Evolutionary conservation across 2,113 vertebrate genomes (phyloP).

Genomic region (Sapayoa aenigma): DNA sequence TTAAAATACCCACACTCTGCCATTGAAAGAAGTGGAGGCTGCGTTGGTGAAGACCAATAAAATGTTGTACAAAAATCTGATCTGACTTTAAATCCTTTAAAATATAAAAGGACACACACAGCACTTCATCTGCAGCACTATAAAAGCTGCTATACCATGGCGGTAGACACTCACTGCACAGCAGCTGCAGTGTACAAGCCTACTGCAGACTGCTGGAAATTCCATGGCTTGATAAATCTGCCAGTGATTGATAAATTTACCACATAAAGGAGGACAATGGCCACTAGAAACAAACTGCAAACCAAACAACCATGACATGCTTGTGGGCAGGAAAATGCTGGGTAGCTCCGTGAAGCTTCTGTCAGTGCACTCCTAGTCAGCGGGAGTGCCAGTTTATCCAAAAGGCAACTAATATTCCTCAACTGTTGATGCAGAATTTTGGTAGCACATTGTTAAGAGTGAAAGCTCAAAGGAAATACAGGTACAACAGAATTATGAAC

Average conservation of each 20-base stretch:
- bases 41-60: background rate
- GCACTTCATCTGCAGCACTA: background rate
- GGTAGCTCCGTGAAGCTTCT: background rate
- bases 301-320: background rate
- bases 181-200: background rate
- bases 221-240: background rate
- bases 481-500: background rate
- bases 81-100: background rate
- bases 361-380: background rate
- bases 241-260: background rate
- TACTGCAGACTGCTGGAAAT: background rate
- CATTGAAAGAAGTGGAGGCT: background rate
- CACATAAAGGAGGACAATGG: background rate
- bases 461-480: background rate
- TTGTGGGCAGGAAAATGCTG: background rate
- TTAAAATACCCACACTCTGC: background rate
- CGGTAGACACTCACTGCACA: background rate
- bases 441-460: background rate
- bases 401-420: background rate
- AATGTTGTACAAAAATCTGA: background rate
- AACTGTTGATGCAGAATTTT: background rate
- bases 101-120: background rate
- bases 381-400: background rate
- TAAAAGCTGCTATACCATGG: background rate
- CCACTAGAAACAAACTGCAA: background rate